Base-by-base conservation (phyloP, 1,140 invertebrate species). In the Drosophila athabasca region DNA sequence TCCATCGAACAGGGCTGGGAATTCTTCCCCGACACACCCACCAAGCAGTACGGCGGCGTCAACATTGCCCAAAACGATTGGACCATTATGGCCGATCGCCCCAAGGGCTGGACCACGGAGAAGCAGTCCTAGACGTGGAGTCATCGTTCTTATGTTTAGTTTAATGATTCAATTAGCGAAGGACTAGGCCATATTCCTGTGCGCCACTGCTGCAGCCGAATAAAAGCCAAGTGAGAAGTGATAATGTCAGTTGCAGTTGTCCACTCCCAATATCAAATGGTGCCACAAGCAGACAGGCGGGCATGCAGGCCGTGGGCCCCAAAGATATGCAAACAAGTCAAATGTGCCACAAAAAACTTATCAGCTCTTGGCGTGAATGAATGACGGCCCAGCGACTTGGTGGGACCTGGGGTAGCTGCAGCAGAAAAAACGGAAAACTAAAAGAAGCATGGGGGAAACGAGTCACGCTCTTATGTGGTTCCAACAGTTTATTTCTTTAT, bases 1-100 rank as follows among this genome's bases (percentile, higher is more conserved):
- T 93, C 92, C 0, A 70, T 93, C 6, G 88, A 93, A 11, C 91
- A 93, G 26, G 92, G 92, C 22, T 94, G 92, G 92, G 79, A 84
- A 19, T 92, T 94, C 62, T 92, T 94, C 59, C 93, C 93, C 17
- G 51, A 76, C 5, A n/a, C 71, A 0, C 64, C 68, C 3, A 51
- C 75, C 6, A 76, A 75, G 64, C 71, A 76, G 51, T 87, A 61
- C 50, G 90, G 85, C 22, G 67, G 75, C n/a, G 24, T 89, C 6
- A 79, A 85, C 57, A 65, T 78, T 35, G 75, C 65, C 13, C 19
- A 74, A 7, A 82, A 91, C 54, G 92, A 93, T 76, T 93, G 54
- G 52, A 91, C 91, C 31, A 43, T 93, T 35, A 92, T 85, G 64
- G 70, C 78, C 45, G 89, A 93, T 2, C 90, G 78, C 44, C 82